Evolutionary conservation across 2,113 vertebrate species (phyloP).

Genomic region (Sclerurus mexicanus): DNA sequence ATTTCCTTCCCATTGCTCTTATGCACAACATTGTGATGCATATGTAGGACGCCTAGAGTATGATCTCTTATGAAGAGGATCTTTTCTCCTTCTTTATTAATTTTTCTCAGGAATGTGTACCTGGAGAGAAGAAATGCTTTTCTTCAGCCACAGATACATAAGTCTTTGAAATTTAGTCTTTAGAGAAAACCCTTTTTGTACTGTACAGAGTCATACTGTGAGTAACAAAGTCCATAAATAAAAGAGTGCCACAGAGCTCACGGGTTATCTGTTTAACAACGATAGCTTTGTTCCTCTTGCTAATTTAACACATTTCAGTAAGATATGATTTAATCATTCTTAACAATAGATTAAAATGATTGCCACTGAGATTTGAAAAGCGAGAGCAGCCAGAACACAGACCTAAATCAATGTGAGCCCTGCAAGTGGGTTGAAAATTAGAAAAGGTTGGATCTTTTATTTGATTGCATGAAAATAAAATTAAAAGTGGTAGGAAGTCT

Average conservation of each 20-base stretch:
- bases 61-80: constrained; percentile 44
- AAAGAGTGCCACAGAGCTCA: constrained; percentile 36
- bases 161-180: constrained; percentile 64
- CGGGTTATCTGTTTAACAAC: constrained; percentile 53
- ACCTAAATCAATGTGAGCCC: background rate
- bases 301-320: constrained; percentile 32
- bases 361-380: constrained; percentile 12
- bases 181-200: constrained; percentile 46
- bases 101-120: constrained; percentile 62
- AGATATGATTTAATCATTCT: constrained; percentile 24
- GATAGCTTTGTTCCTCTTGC: constrained; percentile 37
- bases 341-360: background rate
- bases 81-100: constrained; percentile 60
- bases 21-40: background rate
- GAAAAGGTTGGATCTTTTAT: background rate
- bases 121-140: constrained; percentile 52
- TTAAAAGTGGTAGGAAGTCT: background rate
- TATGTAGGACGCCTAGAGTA: background rate
- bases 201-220: constrained; percentile 9
- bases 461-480: background rate
- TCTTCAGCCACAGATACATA: constrained; percentile 54
- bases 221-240: constrained; percentile 68
- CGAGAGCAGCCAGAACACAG: background rate
- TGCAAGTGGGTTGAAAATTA: background rate
- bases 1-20: background rate